These are phyloP conservation scores for Rhinichthys osculus DNA, from an alignment of 2,797 vertebrate genomes.

Conservation along the genomic window DNA sequence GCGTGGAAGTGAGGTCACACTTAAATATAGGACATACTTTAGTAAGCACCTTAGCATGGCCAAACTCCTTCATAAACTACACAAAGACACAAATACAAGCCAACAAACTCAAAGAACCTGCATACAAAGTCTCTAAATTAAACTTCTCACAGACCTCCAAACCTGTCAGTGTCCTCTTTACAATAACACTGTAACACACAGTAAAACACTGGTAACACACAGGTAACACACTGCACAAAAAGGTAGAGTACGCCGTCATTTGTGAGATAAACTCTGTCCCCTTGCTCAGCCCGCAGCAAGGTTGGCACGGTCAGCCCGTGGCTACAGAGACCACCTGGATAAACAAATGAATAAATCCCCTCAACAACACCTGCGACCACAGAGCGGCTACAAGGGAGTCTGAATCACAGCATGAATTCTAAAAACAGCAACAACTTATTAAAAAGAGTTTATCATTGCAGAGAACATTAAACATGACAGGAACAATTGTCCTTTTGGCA, in stretches of 20 bases:
- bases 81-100: constrained; percentile 15
- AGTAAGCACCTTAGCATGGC: neutral
- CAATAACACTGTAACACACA: neutral
- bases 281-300: constrained; percentile 53
- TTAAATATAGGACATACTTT: constrained; percentile 3
- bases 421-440: constrained; percentile 37
- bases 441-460: constrained; percentile 8
- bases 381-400: neutral
- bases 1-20: constrained; percentile 35
- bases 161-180: constrained; percentile 40
- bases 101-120: constrained; percentile 10
- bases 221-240: constrained; percentile 22
- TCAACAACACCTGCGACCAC: constrained; percentile 41
- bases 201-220: too few relatives aligned
- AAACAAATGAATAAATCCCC: constrained; percentile 48
- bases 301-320: constrained; percentile 48
- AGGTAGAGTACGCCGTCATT: constrained; percentile 11
- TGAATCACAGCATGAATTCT: constrained; percentile 27
- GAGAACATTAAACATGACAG: constrained; percentile 38
- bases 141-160: constrained; percentile 25
- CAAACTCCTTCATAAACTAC: neutral
- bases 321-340: constrained; percentile 55
- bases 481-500: constrained; percentile 6
- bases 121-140: constrained; percentile 37
- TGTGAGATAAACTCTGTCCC: constrained; percentile 25